These are phyloP conservation scores for Urechis unicinctus DNA, from an alignment of 2,888 invertebrate genomes.

Conservation along the genomic window DNA sequence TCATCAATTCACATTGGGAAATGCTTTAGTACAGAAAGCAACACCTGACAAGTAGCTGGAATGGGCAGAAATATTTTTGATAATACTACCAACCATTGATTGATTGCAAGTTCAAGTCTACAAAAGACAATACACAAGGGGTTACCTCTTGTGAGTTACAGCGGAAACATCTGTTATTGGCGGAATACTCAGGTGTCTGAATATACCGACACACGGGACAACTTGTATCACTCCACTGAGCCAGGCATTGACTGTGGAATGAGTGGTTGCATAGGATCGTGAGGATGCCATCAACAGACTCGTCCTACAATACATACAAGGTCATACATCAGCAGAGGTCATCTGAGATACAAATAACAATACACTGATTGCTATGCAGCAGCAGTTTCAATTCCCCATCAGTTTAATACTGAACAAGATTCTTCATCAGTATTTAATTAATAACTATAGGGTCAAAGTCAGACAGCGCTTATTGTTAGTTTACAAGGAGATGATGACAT, in stretches of 20 bases:
- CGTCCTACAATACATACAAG: constrained; percentile 63
- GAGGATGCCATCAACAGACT: constrained; percentile 93
- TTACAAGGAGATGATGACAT: no score
- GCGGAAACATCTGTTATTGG: constrained; percentile 64
- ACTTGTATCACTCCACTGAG: constrained; percentile 92
- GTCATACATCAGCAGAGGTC: not conserved
- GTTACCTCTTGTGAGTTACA: constrained; percentile 57
- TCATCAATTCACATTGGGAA: no score
- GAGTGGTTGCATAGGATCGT: constrained; percentile 98
- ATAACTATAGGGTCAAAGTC: no score
- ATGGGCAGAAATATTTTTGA: no score
- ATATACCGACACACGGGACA: constrained; percentile 95
- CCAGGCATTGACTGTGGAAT: constrained; percentile 90
- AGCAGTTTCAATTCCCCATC: no score
- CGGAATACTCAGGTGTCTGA: constrained; percentile 74
- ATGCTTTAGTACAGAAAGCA: not conserved
- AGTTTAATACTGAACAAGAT: no score
- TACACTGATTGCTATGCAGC: no score
- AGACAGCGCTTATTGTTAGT: no score
- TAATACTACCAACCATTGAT: no score
- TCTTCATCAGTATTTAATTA: no score
- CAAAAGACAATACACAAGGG: no score
- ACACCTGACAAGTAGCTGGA: not conserved
- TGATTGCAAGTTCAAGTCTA: no score
- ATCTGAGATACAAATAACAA: not conserved